A percentile compares a stretch with the other conserved stretches of the same genome.
These are phyloP conservation scores for Clavelina lepadiformis DNA, from an alignment of 23 tunicate genomes.

Conservation along the genomic window DNA sequence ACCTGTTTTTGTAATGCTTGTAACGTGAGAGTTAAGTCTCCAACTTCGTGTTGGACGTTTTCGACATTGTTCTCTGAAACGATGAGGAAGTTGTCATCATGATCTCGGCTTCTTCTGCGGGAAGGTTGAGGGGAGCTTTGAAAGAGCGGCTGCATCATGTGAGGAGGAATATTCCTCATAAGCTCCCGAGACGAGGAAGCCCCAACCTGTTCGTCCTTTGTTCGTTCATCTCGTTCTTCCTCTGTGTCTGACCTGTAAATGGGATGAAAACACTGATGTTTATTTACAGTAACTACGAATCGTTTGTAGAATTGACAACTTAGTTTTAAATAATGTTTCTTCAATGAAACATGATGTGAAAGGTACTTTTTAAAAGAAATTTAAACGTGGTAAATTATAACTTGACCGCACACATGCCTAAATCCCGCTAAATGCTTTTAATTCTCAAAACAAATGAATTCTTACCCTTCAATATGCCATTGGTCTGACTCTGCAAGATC, in stretches of 20 bases:
- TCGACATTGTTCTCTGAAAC: conserved; percentile 8
- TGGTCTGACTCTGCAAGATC: conserved; percentile 22
- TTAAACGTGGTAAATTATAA: too few relatives aligned
- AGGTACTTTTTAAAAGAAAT: too few relatives aligned
- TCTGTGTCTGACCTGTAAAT: neutral
- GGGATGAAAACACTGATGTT: neutral
- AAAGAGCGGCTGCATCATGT: conserved; percentile 9
- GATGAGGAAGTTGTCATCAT: conserved; percentile 18
- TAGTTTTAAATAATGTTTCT: too few relatives aligned
- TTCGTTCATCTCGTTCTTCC: neutral
- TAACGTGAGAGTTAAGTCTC: conserved; percentile 45
- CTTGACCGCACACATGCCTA: too few relatives aligned
- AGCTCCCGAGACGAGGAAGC: too few relatives aligned
- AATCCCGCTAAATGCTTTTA: too few relatives aligned
- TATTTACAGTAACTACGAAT: too few relatives aligned
- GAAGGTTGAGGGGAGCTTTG: conserved; percentile 33
- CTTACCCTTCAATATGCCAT: conserved; percentile 17
- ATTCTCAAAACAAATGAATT: too few relatives aligned
- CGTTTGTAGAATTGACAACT: too few relatives aligned
- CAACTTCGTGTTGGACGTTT: conserved; percentile 2
- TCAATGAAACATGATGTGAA: too few relatives aligned
- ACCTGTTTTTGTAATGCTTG: conserved; percentile 77
- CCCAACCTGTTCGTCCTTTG: neutral
- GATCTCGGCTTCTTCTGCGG: neutral
- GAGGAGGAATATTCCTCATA: conserved; percentile 5